Conservation (phyloP, 2,888 invertebrate genomes). For the Melieria picta region DNA sequence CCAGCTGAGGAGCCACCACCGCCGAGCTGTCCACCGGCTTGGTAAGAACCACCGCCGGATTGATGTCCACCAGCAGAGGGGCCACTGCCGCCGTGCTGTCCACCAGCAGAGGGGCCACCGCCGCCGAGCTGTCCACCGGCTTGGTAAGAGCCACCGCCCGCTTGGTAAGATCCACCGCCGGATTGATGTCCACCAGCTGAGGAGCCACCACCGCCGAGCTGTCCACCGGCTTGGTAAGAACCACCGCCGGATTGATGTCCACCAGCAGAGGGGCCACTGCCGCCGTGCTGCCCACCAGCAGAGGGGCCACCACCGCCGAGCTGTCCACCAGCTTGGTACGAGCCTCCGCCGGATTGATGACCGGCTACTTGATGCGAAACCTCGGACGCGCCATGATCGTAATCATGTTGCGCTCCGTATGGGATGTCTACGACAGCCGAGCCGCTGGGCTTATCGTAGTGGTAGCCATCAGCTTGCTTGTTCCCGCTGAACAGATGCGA, state of each 20-base stretch:
- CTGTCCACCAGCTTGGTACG: too few relatives aligned
- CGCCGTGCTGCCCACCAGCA: not conserved
- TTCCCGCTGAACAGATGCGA: slow-evolving; percentile 61
- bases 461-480: slow-evolving; percentile 59
- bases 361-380: too few relatives aligned
- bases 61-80: not conserved
- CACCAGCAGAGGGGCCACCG: slow-evolving; percentile 6
- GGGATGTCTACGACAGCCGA: slow-evolving; percentile 54
- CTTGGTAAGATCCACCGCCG: too few relatives aligned
- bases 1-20: slow-evolving; percentile 2
- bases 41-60: slow-evolving; percentile 3
- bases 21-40: not conserved
- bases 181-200: not conserved
- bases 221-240: not conserved
- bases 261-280: not conserved
- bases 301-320: not conserved
- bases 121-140: too few relatives aligned
- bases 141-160: too few relatives aligned
- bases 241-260: not conserved
- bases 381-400: slow-evolving; percentile 12
- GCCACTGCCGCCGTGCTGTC: not conserved
- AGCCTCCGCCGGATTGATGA: too few relatives aligned
- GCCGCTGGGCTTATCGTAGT: slow-evolving; percentile 49
- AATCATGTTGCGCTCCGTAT: slow-evolving; percentile 31
- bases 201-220: not conserved